Base-by-base conservation (phyloP, 1,140 invertebrate genomes). In the Eumeta japonica region DNA sequence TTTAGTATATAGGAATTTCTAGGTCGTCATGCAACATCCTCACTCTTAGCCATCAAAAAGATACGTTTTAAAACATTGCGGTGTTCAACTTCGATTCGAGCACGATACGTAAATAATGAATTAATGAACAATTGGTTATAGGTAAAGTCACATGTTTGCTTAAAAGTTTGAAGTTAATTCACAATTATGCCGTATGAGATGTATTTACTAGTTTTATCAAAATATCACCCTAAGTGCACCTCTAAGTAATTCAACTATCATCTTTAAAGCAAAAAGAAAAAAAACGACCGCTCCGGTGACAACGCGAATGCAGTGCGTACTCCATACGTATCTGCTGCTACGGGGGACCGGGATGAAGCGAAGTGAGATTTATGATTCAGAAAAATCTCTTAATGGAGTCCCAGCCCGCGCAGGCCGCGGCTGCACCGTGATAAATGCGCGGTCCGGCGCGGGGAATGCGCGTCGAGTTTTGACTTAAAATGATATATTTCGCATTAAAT, bases 331-430 rank as follows among this genome's bases (percentile, higher is more conserved):
- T 67, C 62, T n/a, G n/a, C n/a, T n/a, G n/a, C n/a, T n/a, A n/a
- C n/a, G n/a, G n/a, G n/a, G 60, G 55, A 43, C 49, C 48, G 52
- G 65, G 58, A 67, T 63, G 67, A 62, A 46, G 63, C 58, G 62
- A 64, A 70, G 58, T 60, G 59, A 67, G 67, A 72, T 74, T 74
- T 74, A 72, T 70, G 62, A 63, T 59, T 59, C 55, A 70, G 63
- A 71, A 70, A 66, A 68, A 71, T 71, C 59, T 72, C 64, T 64
- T 72, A 74, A 74, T 74, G 65, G 63, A 68, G 28, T n/a, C n/a
- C 53, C 50, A 46, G 50, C 52, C 58, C 51, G 56, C 55, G 64
- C 62, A 61, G 61, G 54, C 53, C 58, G 48, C 55, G 9, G 4
- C 28, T 30, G 28, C 28, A 11, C 38, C 43, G 55, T 71, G 65